Evolutionary conservation across 1,140 invertebrate species (phyloP).

Genomic region (Bombus superbus): DNA sequence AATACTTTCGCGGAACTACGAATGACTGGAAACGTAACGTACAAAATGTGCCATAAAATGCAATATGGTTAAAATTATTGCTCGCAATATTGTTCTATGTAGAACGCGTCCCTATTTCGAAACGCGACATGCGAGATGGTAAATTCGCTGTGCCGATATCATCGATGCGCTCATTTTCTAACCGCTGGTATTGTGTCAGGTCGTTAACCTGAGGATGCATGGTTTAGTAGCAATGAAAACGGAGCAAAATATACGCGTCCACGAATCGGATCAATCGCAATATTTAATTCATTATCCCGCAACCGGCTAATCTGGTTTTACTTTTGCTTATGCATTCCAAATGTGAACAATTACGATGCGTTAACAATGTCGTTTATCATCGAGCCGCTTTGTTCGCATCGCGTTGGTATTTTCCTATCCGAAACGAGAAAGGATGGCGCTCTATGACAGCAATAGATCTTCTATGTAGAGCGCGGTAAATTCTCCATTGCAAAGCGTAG

Average conservation of each 20-base stretch:
- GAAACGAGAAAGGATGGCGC: not conserved
- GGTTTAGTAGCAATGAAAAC: constrained; percentile 34
- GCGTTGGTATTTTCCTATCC: not conserved
- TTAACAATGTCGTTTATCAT: not conserved
- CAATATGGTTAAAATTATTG: constrained; percentile 3
- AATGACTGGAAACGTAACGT: not conserved
- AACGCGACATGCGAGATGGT: constrained; percentile 39
- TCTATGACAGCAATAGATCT: not conserved
- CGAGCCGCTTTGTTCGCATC: not conserved
- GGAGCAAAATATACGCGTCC: constrained; percentile 41
- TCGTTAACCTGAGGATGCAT: constrained; percentile 41
- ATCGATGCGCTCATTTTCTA: constrained; percentile 54
- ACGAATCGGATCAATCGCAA: constrained; percentile 5
- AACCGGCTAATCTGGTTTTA: too few species aligned
- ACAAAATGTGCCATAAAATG: not conserved
- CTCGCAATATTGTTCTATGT: not conserved
- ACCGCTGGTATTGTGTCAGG: constrained; percentile 22
- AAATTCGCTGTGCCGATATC: constrained; percentile 42
- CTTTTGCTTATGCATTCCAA: not conserved
- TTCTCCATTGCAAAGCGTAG: too few species aligned
- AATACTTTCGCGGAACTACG: not conserved
- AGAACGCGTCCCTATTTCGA: constrained; percentile 30
- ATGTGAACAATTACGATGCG: not conserved
- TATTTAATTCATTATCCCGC: not conserved
- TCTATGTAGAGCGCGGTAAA: not conserved